Conservation (phyloP, 2,113 vertebrate genomes). For the Megaceryle torquata region DNA sequence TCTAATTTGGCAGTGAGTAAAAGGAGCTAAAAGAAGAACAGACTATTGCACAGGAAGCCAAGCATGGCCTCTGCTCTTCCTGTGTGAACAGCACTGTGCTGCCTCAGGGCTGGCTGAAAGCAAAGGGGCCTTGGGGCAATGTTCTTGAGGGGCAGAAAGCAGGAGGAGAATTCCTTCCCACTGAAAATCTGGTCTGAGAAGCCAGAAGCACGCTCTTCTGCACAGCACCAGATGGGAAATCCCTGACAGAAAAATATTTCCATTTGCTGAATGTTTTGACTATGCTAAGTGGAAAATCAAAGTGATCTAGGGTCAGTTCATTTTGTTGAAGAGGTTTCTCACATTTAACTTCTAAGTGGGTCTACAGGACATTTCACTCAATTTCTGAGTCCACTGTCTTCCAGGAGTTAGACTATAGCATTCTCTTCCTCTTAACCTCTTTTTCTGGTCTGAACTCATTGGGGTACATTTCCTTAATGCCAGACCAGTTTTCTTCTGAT, state of each 20-base stretch:
- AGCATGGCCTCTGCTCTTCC: conserved; percentile 19
- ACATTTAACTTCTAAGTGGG: not conserved
- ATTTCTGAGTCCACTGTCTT: not conserved
- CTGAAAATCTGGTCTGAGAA: not conserved
- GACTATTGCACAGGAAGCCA: conserved; percentile 2
- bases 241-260: not conserved
- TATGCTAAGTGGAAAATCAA: not conserved
- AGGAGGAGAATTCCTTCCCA: not conserved
- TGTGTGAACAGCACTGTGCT: not conserved
- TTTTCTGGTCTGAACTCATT: not conserved
- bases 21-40: not conserved
- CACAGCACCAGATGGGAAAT: not conserved
- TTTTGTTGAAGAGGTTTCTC: not conserved
- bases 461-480: not conserved
- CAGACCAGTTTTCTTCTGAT: not conserved
- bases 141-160: not conserved
- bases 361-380: not conserved
- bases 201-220: fast-evolving
- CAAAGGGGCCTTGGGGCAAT: not conserved
- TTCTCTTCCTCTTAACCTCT: not conserved
- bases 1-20: not conserved
- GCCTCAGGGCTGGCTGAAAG: not conserved
- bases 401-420: not conserved
- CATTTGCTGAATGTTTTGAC: not conserved
- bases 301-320: not conserved